Base-by-base conservation (phyloP, 2,888 invertebrate genomes). In the Phoenoteleia sp. region DNA sequence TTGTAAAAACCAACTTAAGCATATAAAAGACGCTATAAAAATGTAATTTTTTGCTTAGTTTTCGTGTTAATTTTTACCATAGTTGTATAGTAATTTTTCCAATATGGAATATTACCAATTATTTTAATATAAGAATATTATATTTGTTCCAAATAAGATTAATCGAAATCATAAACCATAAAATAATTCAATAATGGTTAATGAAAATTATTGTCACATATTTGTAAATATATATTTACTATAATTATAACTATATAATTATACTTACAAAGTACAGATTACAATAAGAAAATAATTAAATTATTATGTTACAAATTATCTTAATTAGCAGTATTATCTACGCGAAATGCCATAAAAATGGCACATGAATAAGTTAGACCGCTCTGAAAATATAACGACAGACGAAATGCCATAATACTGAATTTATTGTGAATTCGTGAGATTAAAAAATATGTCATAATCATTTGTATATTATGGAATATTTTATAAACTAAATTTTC, bases 11-110 rank as follows among this genome's bases (percentile, higher is more conserved):
- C 39, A 60, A 67, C 49, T 60, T 11, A 21, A 15, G 13, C 39
- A 60, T 77, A 77, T 67, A 77, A 77, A 77, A 69, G 77, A 60
- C 49, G 25, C 23, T 76, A 67, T 77, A 67, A 67, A 77, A 77
- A 69, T 39, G 0, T 49, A 23, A 27, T 64, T 29, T 33, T 33
- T 67, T 25, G 21, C n/a, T 33, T 67, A 64, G 21, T 47, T 60
- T 21, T 56, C 25, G 47, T n/a, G 56, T 76, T 76, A 47, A 67
- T 69, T 79, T 79, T 79, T 69, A 77, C 27, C 27, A 36, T n/a
- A 77, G 77, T 60, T 69, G 67, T 49, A 69, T 77, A 69, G 76
- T 67, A 76, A 67, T 67, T 76, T 54, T 21, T n/a, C 7, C n/a
- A 45, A 17, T n/a, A n/a, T n/a, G n/a, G n/a, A n/a, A n/a, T n/a